Conservation (phyloP, 2,888 invertebrate genomes). For the Drosophila emarginata region DNA sequence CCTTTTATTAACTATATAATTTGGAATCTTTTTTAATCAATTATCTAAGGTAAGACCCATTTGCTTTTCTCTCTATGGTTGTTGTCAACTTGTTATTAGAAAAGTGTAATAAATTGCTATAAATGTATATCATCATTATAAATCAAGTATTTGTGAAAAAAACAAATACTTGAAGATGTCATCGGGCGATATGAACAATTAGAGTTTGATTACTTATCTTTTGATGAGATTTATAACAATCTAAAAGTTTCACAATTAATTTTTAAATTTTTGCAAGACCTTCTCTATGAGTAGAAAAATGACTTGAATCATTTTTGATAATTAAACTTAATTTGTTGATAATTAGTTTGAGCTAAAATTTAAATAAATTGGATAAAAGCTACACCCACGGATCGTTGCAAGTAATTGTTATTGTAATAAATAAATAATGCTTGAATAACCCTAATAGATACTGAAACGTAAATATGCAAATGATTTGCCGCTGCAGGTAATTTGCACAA, state of each 20-base stretch:
- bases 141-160: neutral
- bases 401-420: neutral
- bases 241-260: neutral
- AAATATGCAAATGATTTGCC: slow-evolving; percentile 8
- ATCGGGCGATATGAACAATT: neutral
- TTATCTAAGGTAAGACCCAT: neutral
- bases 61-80: neutral
- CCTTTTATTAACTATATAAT: neutral
- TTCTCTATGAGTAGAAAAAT: neutral
- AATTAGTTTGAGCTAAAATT: neutral
- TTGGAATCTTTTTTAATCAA: too few species aligned
- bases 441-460: neutral
- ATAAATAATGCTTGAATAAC: neutral
- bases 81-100: neutral
- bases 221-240: neutral
- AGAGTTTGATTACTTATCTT: neutral
- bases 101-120: neutral
- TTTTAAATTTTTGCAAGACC: neutral
- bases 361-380: neutral
- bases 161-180: slow-evolving; percentile 6
- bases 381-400: neutral
- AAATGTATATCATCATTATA: neutral
- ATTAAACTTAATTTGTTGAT: neutral
- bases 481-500: slow-evolving; percentile 33
- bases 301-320: neutral